A percentile compares a stretch with the other conserved stretches of the same genome.
These are phyloP conservation scores for Sminthurinus signatus DNA, from an alignment of 1,140 invertebrate genomes.

Conservation along the genomic window DNA sequence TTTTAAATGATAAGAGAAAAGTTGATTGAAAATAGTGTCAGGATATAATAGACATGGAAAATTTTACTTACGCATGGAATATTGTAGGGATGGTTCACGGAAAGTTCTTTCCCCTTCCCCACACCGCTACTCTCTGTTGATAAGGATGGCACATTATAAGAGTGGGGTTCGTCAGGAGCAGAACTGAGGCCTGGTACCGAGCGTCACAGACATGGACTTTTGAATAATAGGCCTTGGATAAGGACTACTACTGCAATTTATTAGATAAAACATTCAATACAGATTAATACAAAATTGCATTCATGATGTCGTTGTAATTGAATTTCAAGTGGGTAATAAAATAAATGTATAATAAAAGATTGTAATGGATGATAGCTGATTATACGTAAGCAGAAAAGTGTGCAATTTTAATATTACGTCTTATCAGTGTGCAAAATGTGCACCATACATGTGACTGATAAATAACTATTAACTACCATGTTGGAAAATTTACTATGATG, in stretches of 20 bases:
- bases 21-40: neutral
- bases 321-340: no score
- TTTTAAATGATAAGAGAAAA: neutral
- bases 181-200: conserved; percentile 97
- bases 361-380: no score
- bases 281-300: no score
- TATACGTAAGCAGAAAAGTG: no score
- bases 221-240: conserved; percentile 6
- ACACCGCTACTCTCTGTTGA: conserved; percentile 72
- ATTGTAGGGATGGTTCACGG: conserved; percentile 47
- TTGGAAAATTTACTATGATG: no score
- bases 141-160: conserved; percentile 58
- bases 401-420: no score
- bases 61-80: conserved; percentile 51
- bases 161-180: conserved; percentile 88
- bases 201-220: conserved; percentile 71
- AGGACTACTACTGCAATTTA: conserved; percentile 14
- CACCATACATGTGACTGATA: no score
- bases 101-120: conserved; percentile 55
- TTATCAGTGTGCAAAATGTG: no score
- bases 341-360: no score
- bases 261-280: no score
- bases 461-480: no score
- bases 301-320: no score
- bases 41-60: neutral